phyloP scores from a whole-genome alignment of 2,113 vertebrate genomes.

The Morone chrysops region DNA sequence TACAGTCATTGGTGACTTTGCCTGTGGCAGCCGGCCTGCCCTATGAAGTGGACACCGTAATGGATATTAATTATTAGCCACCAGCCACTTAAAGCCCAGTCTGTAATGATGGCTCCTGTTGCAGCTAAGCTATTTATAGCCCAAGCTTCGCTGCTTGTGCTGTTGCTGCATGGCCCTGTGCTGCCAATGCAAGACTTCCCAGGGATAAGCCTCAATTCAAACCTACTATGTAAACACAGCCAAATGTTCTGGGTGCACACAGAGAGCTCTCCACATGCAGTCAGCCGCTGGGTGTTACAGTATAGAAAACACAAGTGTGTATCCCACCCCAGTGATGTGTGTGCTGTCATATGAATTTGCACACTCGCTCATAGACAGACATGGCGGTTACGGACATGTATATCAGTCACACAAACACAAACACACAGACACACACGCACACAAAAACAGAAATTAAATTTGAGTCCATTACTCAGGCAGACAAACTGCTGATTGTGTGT shows the following conservation, averaged over 20 bases:
- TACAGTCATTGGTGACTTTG: conserved; percentile 40
- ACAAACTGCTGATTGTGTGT: conserved; percentile 45
- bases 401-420: conserved; percentile 10
- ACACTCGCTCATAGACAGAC: neutral
- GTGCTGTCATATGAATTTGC: neutral
- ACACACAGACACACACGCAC: conserved; percentile 10
- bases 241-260: conserved; percentile 18
- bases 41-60: conserved; percentile 71
- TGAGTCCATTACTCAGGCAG: conserved; percentile 2
- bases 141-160: conserved; percentile 28
- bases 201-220: conserved; percentile 51
- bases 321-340: neutral
- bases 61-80: conserved; percentile 84
- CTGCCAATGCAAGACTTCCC: conserved; percentile 56
- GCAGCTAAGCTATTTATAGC: conserved; percentile 80
- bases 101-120: conserved; percentile 74
- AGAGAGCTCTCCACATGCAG: neutral
- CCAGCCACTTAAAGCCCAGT: conserved; percentile 74
- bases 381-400: neutral
- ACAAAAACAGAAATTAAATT: neutral
- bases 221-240: conserved; percentile 46
- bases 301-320: neutral
- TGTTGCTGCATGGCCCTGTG: conserved; percentile 51
- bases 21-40: conserved; percentile 23
- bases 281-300: neutral